These are phyloP conservation scores for Leptestheria dahalacensis DNA, from an alignment of 1,140 invertebrate genomes.

Conservation along the genomic window DNA sequence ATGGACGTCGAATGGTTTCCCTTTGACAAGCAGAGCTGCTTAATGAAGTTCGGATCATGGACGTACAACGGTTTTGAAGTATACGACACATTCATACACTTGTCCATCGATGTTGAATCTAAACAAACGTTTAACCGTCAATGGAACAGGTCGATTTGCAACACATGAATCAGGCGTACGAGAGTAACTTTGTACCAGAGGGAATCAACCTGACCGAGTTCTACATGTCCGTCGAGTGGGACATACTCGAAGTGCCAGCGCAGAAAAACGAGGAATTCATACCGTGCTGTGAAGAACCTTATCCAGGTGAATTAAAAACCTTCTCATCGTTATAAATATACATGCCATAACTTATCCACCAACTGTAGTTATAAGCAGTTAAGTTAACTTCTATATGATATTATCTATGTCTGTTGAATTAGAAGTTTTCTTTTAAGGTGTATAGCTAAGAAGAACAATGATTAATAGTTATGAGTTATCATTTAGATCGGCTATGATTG, in stretches of 20 bases:
- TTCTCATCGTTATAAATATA: not conserved
- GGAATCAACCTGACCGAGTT: conserved; percentile 83
- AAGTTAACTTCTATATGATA: too few relatives aligned
- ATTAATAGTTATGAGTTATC: not conserved
- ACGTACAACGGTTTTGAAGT: conserved; percentile 81
- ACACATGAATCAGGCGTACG: conserved; percentile 58
- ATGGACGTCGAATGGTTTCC: conserved; percentile 93
- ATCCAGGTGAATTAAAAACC: conserved; percentile 36
- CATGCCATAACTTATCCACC: not conserved
- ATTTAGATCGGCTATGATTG: too few relatives aligned
- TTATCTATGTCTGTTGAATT: too few relatives aligned
- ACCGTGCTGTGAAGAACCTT: conserved; percentile 45
- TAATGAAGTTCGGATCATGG: conserved; percentile 95
- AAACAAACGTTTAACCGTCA: not conserved
- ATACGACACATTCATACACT: not conserved
- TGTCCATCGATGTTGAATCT: not conserved
- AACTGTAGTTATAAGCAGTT: too few relatives aligned
- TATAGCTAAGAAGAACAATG: too few relatives aligned
- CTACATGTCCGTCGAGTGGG: conserved; percentile 90
- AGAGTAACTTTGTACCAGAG: conserved; percentile 57
- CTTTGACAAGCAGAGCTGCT: conserved; percentile 83
- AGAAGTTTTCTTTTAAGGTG: too few relatives aligned
- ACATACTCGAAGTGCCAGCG: conserved; percentile 74
- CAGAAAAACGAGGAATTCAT: conserved; percentile 63
- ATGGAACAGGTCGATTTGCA: conserved; percentile 59